Evolutionary conservation across 1,140 invertebrate species (phyloP), one percentile per base, ranked within the genome.

Genomic region (Cydia strobilella): DNA sequence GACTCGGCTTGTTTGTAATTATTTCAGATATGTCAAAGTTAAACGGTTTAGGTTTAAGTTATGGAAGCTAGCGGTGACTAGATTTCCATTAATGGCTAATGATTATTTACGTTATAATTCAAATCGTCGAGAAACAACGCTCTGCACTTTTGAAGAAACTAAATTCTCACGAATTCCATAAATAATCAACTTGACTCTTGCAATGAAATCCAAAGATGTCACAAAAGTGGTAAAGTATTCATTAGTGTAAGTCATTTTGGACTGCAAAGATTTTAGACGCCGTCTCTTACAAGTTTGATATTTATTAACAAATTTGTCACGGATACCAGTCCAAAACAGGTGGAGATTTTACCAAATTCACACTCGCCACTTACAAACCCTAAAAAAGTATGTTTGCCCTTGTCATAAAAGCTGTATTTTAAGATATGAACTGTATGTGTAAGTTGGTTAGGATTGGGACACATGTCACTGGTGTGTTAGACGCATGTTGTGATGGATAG

Each of bases 1-100:
- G 77, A 87, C 85, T 86, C 85, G 79, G 79, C 85, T 82, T 90
- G 88, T 89, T 90, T 90, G 83, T 92, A 90, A 92, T 92, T 87
- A 89, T 86, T 78, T 83, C 81, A 82, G 85, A 89, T 88, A 89
- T 92, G 90, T 92, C 90, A 92, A 90, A 88, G 75, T 80, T 72
- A 73, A 77, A 23, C 42, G 9, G 74, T 42, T 23, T 13, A 35
- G 20, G 18, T 42, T 15, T 62, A 84, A 84, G 65, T 59, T 20
- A 86, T 35, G 76, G 74, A 82, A 71, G 76, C 72, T 54, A 79
- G 83, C 84, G 85, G 10, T 39, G 9, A 35, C 1, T 59, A 59
- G 0, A 59, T 59, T 23, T 59, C 18, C 23, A 5, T 59, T 59
- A 23, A 59, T 23, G 7, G 20, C 54, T 59, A 59, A 59, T 59